phyloP scores from a whole-genome alignment of 2,113 vertebrate genomes.

The Proterorhinus semilunaris region DNA sequence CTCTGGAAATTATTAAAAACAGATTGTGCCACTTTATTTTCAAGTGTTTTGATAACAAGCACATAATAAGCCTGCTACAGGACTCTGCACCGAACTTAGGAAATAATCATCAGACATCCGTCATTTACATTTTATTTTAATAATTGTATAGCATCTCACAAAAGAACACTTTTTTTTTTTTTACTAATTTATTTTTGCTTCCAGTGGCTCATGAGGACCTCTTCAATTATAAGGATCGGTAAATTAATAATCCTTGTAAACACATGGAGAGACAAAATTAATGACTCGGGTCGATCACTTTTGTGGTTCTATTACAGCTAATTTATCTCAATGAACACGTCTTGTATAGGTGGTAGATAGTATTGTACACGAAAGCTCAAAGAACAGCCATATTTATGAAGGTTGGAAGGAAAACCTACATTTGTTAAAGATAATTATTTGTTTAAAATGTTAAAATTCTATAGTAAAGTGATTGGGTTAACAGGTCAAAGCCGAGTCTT shows the following conservation, averaged over 20 bases:
- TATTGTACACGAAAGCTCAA: no score
- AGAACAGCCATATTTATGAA: no score
- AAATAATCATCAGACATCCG: conserved; percentile 25
- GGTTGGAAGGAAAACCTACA: no score
- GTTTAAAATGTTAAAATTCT: no score
- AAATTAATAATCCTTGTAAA: neutral
- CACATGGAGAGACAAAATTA: neutral
- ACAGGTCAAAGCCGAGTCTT: neutral
- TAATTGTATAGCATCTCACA: conserved; percentile 16
- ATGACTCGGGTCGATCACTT: no score
- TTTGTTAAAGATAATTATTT: no score
- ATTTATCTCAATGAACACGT: no score
- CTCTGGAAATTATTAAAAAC: conserved; percentile 46
- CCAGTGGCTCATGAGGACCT: conserved; percentile 20
- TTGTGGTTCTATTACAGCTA: no score
- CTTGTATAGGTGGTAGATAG: no score
- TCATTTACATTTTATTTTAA: conserved; percentile 27
- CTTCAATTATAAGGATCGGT: conserved; percentile 24
- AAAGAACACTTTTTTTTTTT: conserved; percentile 7
- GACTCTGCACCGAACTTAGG: conserved; percentile 11
- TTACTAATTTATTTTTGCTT: conserved; percentile 15
- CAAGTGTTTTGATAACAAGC: conserved; percentile 24
- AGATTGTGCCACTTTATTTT: conserved; percentile 48
- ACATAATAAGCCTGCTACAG: conserved; percentile 34
- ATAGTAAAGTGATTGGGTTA: no score